phyloP scores from a whole-genome alignment of 2,888 invertebrate genomes.

The Heliconius ismenius region DNA sequence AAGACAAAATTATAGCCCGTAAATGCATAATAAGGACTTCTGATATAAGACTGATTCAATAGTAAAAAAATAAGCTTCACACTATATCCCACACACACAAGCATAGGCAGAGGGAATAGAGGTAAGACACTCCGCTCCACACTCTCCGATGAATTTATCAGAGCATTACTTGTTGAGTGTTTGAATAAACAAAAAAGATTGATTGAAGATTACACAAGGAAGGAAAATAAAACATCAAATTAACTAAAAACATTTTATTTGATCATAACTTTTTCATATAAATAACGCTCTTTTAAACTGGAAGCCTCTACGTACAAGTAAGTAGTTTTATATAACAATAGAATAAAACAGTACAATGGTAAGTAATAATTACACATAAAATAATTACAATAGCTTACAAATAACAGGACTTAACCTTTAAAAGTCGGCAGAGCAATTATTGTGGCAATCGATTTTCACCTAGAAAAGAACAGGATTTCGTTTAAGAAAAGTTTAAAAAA shows the following conservation, averaged over 20 bases:
- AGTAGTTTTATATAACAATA: slow-evolving; percentile 50
- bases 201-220: background rate
- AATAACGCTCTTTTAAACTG: slow-evolving; percentile 76
- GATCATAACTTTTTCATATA: slow-evolving; percentile 74
- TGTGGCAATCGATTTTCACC: slow-evolving; percentile 75
- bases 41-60: too few relatives aligned
- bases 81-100: too few relatives aligned
- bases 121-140: too few relatives aligned
- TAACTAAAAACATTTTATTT: slow-evolving; percentile 76
- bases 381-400: slow-evolving; percentile 45
- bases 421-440: slow-evolving; percentile 53
- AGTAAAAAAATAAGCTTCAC: too few relatives aligned
- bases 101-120: too few relatives aligned
- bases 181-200: too few relatives aligned
- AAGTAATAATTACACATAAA: slow-evolving; percentile 40
- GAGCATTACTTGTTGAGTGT: too few relatives aligned
- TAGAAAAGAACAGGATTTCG: slow-evolving; percentile 58
- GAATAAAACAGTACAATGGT: slow-evolving; percentile 54
- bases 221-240: slow-evolving; percentile 53
- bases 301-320: slow-evolving; percentile 78
- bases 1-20: too few relatives aligned
- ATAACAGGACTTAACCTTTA: slow-evolving; percentile 51
- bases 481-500: slow-evolving; percentile 13
- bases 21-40: too few relatives aligned
- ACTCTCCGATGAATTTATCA: too few relatives aligned